phyloP scores from a whole-genome alignment of 2,888 invertebrate species.

The Fragum sueziense region DNA sequence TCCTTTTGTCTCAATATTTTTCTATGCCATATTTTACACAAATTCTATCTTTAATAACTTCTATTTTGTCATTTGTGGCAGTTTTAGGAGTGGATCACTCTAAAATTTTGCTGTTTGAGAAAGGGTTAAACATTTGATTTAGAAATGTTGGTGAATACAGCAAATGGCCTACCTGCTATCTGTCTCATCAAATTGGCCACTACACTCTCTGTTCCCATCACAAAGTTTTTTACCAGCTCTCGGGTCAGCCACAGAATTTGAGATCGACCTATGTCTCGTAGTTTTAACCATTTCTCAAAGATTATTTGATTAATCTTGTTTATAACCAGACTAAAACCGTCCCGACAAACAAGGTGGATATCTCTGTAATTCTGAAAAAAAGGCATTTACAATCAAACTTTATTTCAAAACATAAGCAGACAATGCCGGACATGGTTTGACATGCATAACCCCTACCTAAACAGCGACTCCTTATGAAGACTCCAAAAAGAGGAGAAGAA shows the following conservation, averaged over 20 bases:
- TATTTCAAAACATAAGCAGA: not conserved
- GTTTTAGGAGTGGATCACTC: too few relatives aligned
- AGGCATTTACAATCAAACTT: not conserved
- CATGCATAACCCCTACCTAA: too few relatives aligned
- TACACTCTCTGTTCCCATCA: slow-evolving; percentile 93
- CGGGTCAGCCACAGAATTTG: slow-evolving; percentile 95
- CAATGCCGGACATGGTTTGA: too few relatives aligned
- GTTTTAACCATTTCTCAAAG: slow-evolving; percentile 93
- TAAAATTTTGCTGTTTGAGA: too few relatives aligned
- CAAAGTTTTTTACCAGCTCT: slow-evolving; percentile 95
- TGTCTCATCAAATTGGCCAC: slow-evolving; percentile 96
- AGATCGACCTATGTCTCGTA: slow-evolving; percentile 89
- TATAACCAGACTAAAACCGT: slow-evolving; percentile 92
- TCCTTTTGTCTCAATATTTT: too few relatives aligned
- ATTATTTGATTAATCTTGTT: slow-evolving; percentile 92
- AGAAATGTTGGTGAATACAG: too few relatives aligned
- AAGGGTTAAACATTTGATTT: too few relatives aligned
- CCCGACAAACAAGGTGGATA: slow-evolving; percentile 93
- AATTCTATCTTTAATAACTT: too few relatives aligned
- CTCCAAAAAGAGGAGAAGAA: too few relatives aligned
- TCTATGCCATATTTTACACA: too few relatives aligned
- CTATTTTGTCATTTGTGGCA: too few relatives aligned
- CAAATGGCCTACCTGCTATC: slow-evolving; percentile 91
- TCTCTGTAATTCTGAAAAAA: slow-evolving; percentile 90
- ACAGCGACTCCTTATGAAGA: too few relatives aligned